These are phyloP conservation scores for Lagodon rhomboides DNA, from an alignment of 2,797 vertebrate genomes.

Conservation along the genomic window DNA sequence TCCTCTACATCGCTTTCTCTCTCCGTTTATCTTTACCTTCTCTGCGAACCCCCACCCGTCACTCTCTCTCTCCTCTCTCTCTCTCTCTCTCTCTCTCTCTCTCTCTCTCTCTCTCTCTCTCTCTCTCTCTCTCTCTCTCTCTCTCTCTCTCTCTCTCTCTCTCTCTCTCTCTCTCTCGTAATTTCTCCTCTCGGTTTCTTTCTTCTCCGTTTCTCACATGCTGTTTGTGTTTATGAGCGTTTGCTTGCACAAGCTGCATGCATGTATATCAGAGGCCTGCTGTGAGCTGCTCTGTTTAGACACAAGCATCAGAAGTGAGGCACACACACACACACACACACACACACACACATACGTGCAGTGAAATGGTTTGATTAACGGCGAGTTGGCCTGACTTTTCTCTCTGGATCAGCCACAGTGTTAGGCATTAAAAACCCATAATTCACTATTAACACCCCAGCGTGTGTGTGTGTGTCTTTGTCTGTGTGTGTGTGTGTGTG, in stretches of 20 bases:
- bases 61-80: conserved; percentile 31
- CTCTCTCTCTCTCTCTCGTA: conserved; percentile 29
- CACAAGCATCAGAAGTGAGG: conserved; percentile 36
- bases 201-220: conserved; percentile 49
- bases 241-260: conserved; percentile 32
- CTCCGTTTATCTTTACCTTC: conserved; percentile 74
- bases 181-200: conserved; percentile 35
- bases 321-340: conserved; percentile 16
- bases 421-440: conserved; percentile 70
- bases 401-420: conserved; percentile 66
- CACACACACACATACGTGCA: conserved; percentile 23
- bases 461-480: conserved; percentile 11
- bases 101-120: conserved; percentile 25
- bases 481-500: conserved; percentile 7
- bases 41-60: conserved; percentile 26
- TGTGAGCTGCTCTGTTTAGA: conserved; percentile 39
- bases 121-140: conserved; percentile 36
- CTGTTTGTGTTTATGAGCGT: conserved; percentile 52
- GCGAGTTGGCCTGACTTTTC: conserved; percentile 56
- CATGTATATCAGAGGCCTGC: conserved; percentile 31
- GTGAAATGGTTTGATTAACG: conserved; percentile 66
- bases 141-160: conserved; percentile 24
- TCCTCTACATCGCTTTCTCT: conserved; percentile 73
- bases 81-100: conserved; percentile 29
- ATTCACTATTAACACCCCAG: conserved; percentile 63